Base-by-base conservation (phyloP, 2,113 vertebrate species). In the Gavialis gangeticus region DNA sequence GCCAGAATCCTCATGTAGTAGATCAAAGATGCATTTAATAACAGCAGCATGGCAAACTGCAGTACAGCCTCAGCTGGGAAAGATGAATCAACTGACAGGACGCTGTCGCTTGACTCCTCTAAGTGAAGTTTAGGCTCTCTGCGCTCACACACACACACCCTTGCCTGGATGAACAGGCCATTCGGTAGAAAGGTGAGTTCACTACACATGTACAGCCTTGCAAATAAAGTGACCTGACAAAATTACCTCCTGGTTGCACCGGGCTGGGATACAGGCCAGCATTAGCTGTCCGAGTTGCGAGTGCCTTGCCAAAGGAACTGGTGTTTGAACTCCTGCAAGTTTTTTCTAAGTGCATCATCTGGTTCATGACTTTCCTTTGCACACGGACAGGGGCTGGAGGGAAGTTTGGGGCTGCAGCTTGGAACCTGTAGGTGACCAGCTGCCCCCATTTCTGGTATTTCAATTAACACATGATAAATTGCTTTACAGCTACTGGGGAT, bases 381-480 rank as follows among this genome's bases (percentile, higher is more conserved):
- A 37, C 6, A 37, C 6, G 62, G 79, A 25, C 62, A 16, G 17
- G 60, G 18, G 25, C 19, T 1, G 4, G 19, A 18, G 55, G 71
- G 79, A 77, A 67, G 10, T 16, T 0, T 24, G 2, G 24, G 28
- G 60, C 21, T 37, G 71, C 0, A 0, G 11, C 5, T 12, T 5
- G 34, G 64, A 21, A 15, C 9, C 76, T 55, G 27, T 10, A 24
- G 55, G 54, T 55, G 64, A 7, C 14, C 57, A 6, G 11, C 24
- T 46, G 75, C 27, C 17, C 76, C 57, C 10, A 7, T 22, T 24
- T 78, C 13, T 16, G n/a, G 18, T 15, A 10, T 18, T 64, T 27
- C 3, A 58, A 22, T 71, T 18, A 55, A 28, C 2, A 16, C 0
- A 2, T 15, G 1, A 1, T 46, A 24, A 0, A 22, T 63, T 67